Percentiles rank a stretch among this genome's conserved stretches.
Conservation (phyloP, 2,888 invertebrate species). For the Chironomus riparius region DNA sequence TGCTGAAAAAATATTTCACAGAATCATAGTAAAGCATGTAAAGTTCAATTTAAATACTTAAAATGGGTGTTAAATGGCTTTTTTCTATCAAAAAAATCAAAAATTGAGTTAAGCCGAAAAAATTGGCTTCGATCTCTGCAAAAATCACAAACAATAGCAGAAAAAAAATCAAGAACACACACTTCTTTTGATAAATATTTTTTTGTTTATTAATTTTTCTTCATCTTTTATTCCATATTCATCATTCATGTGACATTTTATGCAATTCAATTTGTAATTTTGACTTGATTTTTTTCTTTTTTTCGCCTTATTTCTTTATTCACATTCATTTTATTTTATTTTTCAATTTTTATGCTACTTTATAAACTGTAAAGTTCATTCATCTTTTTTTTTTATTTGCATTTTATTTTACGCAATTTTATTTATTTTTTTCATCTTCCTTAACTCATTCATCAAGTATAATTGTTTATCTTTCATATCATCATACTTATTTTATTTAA, state of each 20-base stretch:
- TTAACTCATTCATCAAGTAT: background rate
- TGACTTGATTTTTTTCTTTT: conserved; percentile 2
- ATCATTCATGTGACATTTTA: conserved; percentile 5
- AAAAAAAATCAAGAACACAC: background rate
- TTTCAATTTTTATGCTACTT: background rate
- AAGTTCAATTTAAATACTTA: too few species aligned
- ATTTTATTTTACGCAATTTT: background rate
- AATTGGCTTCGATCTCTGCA: too few species aligned
- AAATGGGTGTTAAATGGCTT: too few species aligned
- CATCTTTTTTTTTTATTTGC: background rate
- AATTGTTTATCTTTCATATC: background rate
- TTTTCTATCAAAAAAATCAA: too few species aligned
- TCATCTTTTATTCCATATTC: background rate
- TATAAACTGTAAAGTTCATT: conserved; percentile 6
- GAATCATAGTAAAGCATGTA: too few species aligned
- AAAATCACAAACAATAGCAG: background rate
- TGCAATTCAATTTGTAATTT: background rate
- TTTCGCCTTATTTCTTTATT: conserved; percentile 1
- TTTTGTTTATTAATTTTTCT: conserved; percentile 14
- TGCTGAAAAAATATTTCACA: too few species aligned
- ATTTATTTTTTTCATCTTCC: background rate
- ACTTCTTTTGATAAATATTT: conserved; percentile 18
- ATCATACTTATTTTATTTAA: background rate
- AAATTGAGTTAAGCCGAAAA: too few species aligned
- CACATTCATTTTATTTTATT: conserved; percentile 5